Evolutionary conservation across 1,140 invertebrate species (phyloP).

Genomic region (Muscidifurax raptorellus): DNA sequence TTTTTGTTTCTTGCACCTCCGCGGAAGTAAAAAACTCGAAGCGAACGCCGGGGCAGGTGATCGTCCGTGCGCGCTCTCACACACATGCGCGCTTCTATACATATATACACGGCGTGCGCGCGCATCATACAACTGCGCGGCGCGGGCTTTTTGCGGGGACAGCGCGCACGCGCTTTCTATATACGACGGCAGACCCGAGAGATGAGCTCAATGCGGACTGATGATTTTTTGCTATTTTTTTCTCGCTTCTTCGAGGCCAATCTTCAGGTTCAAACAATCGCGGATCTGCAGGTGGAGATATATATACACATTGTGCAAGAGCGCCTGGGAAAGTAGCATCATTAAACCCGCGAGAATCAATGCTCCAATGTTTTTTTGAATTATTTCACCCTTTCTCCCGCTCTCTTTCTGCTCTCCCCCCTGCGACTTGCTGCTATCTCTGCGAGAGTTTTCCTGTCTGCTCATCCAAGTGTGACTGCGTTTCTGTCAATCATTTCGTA

Average conservation of each 20-base stretch:
- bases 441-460: not conserved
- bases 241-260: constrained; percentile 32
- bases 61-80: not conserved
- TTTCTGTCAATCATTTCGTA: not conserved
- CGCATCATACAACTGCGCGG: not conserved
- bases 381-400: not conserved
- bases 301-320: not conserved
- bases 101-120: not conserved
- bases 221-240: constrained; percentile 41
- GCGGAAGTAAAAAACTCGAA: constrained; percentile 53
- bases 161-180: not conserved
- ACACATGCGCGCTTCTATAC: not conserved
- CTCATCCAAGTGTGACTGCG: not conserved
- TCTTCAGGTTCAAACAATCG: constrained; percentile 35
- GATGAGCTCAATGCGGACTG: constrained; percentile 39
- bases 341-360: constrained; percentile 23
- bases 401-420: constrained; percentile 8
- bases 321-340: constrained; percentile 47
- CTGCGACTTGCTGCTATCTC: not conserved
- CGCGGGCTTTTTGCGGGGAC: constrained; percentile 35
- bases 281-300: constrained; percentile 1
- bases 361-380: not conserved
- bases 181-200: constrained; percentile 8
- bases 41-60: constrained; percentile 49
- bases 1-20: constrained; percentile 52